These are phyloP conservation scores for Opisthocomus hoazin DNA, from an alignment of 2,113 vertebrate genomes.

Conservation along the genomic window DNA sequence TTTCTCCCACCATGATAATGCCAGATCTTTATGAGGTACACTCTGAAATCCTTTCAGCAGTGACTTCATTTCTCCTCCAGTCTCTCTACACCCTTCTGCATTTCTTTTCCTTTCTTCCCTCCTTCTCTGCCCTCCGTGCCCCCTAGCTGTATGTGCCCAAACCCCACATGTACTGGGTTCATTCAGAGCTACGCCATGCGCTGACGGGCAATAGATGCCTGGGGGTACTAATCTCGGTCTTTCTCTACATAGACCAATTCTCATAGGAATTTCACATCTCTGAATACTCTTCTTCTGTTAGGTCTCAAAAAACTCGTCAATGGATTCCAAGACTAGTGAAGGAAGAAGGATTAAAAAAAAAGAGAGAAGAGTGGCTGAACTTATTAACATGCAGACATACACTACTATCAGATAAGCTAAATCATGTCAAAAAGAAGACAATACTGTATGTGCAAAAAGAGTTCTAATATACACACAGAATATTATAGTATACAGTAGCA, in stretches of 20 bases:
- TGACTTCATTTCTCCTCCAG: background rate
- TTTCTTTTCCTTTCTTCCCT: background rate
- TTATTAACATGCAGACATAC: background rate
- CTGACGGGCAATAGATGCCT: background rate
- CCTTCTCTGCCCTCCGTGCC: background rate
- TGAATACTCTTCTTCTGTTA: background rate
- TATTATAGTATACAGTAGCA: background rate
- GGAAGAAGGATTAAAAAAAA: background rate
- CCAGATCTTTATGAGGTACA: background rate
- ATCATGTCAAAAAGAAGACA: background rate
- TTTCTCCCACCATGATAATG: background rate
- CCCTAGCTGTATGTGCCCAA: background rate
- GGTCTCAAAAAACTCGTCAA: background rate
- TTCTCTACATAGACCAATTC: background rate
- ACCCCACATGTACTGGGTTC: background rate
- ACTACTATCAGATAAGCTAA: background rate
- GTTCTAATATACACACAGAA: background rate
- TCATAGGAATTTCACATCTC: background rate
- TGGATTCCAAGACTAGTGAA: background rate
- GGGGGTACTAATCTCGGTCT: background rate
- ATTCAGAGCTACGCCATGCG: background rate
- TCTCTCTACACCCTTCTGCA: background rate
- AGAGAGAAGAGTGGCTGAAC: background rate
- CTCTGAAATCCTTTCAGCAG: background rate
- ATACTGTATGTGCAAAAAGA: background rate